These are phyloP conservation scores for Troides oblongomaculatus DNA, from an alignment of 2,888 invertebrate genomes.

Conservation along the genomic window DNA sequence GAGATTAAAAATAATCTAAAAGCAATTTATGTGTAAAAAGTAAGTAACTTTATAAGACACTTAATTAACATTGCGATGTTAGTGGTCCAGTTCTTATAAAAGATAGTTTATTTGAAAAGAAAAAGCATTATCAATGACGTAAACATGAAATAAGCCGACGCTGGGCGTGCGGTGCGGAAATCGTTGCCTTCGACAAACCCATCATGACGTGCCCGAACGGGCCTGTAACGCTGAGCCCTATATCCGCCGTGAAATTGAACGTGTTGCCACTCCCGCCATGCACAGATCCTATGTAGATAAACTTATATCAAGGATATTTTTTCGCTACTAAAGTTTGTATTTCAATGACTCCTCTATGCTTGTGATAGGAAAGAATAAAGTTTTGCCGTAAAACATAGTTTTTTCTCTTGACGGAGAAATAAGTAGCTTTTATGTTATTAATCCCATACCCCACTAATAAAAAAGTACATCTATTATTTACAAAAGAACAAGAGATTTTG, in stretches of 20 bases:
- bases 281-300: constrained; percentile 39
- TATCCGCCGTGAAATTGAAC: constrained; percentile 44
- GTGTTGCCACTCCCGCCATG: constrained; percentile 30
- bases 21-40: neutral
- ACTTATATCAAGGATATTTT: constrained; percentile 26
- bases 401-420: too few relatives aligned
- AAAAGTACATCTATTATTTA: too few relatives aligned
- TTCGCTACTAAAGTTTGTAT: constrained; percentile 19
- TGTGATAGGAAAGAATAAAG: neutral
- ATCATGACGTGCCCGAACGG: constrained; percentile 46
- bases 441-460: too few relatives aligned
- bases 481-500: too few relatives aligned
- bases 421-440: too few relatives aligned
- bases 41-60: neutral
- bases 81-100: neutral
- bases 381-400: neutral
- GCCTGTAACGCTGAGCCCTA: constrained; percentile 44
- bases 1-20: neutral
- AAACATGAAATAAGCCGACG: constrained; percentile 56
- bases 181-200: constrained; percentile 65
- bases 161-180: constrained; percentile 60
- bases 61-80: neutral
- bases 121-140: constrained; percentile 38
- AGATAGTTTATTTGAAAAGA: constrained; percentile 1
- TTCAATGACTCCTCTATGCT: constrained; percentile 1